Evolutionary conservation across 2,113 vertebrate genomes (phyloP).

Genomic region (Kryptolebias marmoratus): DNA sequence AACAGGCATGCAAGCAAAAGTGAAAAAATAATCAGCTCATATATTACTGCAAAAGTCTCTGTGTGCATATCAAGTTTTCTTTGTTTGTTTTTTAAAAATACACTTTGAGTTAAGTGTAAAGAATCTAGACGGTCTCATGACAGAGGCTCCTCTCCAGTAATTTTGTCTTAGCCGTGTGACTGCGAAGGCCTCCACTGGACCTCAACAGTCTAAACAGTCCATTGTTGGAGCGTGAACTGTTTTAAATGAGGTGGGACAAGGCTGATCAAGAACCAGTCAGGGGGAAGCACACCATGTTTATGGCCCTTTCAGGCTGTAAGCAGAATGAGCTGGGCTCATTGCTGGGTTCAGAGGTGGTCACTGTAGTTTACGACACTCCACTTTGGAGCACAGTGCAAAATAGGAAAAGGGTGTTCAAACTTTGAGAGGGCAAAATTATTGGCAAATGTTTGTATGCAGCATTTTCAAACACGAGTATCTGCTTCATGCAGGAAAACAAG

Average conservation of each 20-base stretch:
- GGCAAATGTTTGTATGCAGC: too few species aligned
- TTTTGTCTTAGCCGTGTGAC: conserved; percentile 15
- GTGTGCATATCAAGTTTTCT: not conserved
- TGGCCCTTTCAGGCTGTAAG: not conserved
- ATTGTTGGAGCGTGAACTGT: conserved; percentile 9
- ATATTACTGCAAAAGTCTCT: not conserved
- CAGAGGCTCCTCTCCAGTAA: not conserved
- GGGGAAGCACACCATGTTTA: not conserved
- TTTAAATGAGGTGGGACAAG: not conserved
- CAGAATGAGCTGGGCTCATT: too few species aligned
- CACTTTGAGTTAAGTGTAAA: not conserved
- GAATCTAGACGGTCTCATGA: not conserved
- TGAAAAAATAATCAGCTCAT: not conserved
- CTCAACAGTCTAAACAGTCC: not conserved
- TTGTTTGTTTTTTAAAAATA: not conserved
- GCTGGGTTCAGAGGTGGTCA: too few species aligned
- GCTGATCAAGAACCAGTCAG: not conserved
- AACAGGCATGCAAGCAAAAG: not conserved
- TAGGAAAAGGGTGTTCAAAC: too few species aligned
- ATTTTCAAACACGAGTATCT: too few species aligned
- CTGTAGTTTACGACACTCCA: not conserved
- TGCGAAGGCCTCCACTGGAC: not conserved
- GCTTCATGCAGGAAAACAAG: too few species aligned
- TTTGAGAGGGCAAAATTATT: too few species aligned
- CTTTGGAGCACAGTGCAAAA: not conserved